Conservation (phyloP, 2,113 vertebrate species). For the Cervus canadensis region DNA sequence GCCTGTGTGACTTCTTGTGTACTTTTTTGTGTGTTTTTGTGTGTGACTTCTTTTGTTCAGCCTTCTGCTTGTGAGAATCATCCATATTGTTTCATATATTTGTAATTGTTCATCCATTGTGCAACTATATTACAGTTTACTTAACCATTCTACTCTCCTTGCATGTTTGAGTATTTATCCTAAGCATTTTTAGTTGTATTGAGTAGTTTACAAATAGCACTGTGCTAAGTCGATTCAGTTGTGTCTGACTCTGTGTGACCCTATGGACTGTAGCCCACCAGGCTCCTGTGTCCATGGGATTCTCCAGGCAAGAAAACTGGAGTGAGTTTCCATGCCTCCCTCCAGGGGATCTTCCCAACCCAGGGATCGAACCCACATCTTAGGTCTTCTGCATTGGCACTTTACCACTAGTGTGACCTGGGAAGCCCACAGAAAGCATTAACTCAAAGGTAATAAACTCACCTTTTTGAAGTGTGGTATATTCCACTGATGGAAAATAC, state of each 20-base stretch:
- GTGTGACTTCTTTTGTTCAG: background rate
- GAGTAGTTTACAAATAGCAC: slow-evolving; percentile 63
- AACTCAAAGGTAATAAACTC: slow-evolving; percentile 71
- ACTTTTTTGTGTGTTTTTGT: background rate
- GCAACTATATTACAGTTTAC: background rate
- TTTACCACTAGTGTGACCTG: background rate
- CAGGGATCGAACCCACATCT: background rate
- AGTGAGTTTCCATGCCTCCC: background rate
- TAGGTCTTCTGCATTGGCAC: background rate
- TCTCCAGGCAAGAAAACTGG: background rate
- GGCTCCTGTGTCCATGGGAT: background rate
- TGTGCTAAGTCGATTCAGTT: background rate
- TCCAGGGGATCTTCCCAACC: background rate
- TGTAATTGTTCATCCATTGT: background rate
- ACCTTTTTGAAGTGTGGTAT: slow-evolving; percentile 34
- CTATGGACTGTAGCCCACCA: background rate
- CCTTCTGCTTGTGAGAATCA: background rate
- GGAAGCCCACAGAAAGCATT: slow-evolving; percentile 43
- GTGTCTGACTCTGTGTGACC: background rate
- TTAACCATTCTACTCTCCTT: background rate
- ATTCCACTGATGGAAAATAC: slow-evolving; percentile 52
- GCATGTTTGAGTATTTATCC: background rate
- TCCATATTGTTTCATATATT: background rate
- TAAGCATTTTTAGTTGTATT: slow-evolving; percentile 21
- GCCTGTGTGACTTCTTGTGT: background rate